Conservation (phyloP, 2,888 invertebrate genomes). For the Andrena trimmerana region DNA sequence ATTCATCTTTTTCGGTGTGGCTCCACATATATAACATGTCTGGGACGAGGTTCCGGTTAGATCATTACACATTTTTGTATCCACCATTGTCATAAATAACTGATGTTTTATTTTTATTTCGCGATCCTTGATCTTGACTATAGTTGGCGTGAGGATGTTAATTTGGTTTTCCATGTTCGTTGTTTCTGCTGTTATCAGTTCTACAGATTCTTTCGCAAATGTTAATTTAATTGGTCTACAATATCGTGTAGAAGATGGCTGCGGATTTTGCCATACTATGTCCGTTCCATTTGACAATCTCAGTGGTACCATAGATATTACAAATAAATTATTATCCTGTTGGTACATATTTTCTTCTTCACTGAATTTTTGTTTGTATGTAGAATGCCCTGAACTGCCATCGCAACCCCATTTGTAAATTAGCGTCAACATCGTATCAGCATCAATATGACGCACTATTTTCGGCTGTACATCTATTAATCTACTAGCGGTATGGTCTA, state of each 20-base stretch:
- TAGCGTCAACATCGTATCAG: background rate
- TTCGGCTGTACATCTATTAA: background rate
- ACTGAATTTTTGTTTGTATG: constrained; percentile 13
- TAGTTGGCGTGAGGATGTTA: background rate
- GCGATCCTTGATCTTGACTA: background rate
- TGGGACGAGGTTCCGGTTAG: background rate
- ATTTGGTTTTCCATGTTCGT: constrained; percentile 6
- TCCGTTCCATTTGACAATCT: constrained; percentile 3
- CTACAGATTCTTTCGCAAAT: constrained; percentile 3
- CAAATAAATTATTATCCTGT: constrained; percentile 13
- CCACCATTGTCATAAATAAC: constrained; percentile 13
- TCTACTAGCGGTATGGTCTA: no score
- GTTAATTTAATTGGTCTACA: constrained; percentile 2
- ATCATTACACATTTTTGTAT: background rate
- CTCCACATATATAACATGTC: constrained; percentile 8
- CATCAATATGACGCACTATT: background rate
- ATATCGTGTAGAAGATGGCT: background rate
- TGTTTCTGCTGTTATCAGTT: constrained; percentile 11
- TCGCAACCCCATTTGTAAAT: constrained; percentile 23
- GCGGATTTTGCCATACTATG: background rate
- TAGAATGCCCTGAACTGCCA: background rate
- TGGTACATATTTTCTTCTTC: background rate
- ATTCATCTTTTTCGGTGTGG: constrained; percentile 12
- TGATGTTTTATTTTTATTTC: background rate
- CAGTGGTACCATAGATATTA: constrained; percentile 11